Percentiles rank a stretch among this genome's conserved stretches.
Evolutionary conservation across 2,113 vertebrate species (phyloP).

Genomic region (Spilogale gracilis): DNA sequence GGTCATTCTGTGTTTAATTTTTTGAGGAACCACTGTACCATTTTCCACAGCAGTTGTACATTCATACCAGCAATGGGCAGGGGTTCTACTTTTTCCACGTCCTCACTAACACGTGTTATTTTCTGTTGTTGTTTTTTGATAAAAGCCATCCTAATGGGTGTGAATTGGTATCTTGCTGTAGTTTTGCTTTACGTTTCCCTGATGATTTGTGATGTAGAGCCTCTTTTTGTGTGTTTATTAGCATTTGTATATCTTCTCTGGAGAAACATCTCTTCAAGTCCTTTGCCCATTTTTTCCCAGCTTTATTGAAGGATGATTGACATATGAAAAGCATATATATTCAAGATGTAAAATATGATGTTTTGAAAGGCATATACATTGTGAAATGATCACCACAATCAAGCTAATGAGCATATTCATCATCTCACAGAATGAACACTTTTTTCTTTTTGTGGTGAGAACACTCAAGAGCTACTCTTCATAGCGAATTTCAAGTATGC

Average conservation of each 20-base stretch:
- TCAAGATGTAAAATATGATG: not conserved
- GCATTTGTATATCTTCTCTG: not conserved
- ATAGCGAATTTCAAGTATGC: not conserved
- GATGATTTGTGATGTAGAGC: not conserved
- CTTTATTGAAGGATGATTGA: not conserved
- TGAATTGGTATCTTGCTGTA: not conserved
- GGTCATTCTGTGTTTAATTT: not conserved
- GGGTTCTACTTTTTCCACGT: not conserved
- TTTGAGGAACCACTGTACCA: not conserved
- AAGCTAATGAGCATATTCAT: not conserved
- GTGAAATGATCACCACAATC: not conserved
- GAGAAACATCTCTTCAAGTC: not conserved
- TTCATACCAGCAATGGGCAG: not conserved
- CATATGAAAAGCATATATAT: not conserved
- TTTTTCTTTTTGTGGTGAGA: not conserved
- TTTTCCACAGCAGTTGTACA: not conserved
- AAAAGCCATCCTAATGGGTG: not conserved
- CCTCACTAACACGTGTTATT: not conserved
- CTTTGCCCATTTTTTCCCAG: not conserved
- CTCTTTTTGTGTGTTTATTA: slow-evolving; percentile 16
- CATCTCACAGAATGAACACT: not conserved
- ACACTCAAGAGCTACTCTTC: not conserved
- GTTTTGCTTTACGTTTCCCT: slow-evolving; percentile 3
- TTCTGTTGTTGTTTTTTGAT: not conserved
- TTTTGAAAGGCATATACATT: not conserved